Evolutionary conservation across 2,797 vertebrate species (phyloP).

Genomic region (Xiphophorus birchmanni): DNA sequence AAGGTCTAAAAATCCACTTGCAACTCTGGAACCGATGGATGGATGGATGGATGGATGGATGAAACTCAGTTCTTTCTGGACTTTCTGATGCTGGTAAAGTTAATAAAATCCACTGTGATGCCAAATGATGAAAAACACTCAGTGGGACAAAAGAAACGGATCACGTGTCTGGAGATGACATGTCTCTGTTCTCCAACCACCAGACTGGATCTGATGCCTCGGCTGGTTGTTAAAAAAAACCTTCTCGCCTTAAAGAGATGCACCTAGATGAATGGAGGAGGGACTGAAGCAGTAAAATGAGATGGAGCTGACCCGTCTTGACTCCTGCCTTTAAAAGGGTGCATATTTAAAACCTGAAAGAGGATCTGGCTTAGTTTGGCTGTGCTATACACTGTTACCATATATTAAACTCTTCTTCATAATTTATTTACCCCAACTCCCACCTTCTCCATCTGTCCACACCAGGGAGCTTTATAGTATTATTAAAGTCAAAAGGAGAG

Average conservation of each 20-base stretch:
- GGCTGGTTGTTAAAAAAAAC: background rate
- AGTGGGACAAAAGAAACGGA: background rate
- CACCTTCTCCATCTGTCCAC: constrained; percentile 35
- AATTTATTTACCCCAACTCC: constrained; percentile 73
- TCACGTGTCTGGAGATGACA: background rate
- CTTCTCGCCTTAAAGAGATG: constrained; percentile 26
- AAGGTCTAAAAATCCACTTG: too few relatives aligned
- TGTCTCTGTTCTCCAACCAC: background rate
- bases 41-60: background rate
- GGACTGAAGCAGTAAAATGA: constrained; percentile 71
- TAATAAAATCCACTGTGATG: background rate
- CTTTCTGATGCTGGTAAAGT: background rate
- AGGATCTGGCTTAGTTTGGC: constrained; percentile 70
- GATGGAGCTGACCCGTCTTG: constrained; percentile 80
- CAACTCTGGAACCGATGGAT: background rate
- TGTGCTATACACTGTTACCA: constrained; percentile 71
- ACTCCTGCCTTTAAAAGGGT: constrained; percentile 74
- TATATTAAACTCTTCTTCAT: constrained; percentile 80
- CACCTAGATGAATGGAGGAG: constrained; percentile 43
- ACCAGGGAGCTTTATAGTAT: constrained; percentile 81
- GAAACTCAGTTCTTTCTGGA: background rate
- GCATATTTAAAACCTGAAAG: constrained; percentile 71
- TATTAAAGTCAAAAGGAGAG: constrained; percentile 83
- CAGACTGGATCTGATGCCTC: background rate
- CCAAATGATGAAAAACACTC: background rate